Evolutionary conservation across 1,140 invertebrate genomes (phyloP), one percentile per base, ranked within the genome.

Genomic region (Branchinecta lindahli): DNA sequence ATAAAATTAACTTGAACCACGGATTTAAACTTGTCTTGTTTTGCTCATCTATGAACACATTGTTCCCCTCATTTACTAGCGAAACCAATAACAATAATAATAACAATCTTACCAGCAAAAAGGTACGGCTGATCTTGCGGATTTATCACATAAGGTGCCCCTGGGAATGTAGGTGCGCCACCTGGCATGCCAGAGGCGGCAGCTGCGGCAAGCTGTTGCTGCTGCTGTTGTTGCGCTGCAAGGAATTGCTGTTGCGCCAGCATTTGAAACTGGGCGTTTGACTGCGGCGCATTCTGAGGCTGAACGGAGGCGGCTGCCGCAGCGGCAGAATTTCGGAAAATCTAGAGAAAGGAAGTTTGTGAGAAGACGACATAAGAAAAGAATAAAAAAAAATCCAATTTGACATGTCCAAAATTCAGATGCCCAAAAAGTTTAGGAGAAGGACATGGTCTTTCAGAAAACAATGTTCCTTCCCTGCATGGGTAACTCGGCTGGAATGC

Each of bases 81-180:
- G n/a, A n/a, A n/a, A n/a, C n/a, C n/a, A n/a, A n/a, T n/a, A n/a
- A n/a, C 33, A 33, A 33, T 61, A 61, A 61, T 61, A 20, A 61
- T 15, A 61, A 12, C 12, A 20, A 61, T 12, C 52, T 61, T 61
- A 61, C 52, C 52, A 3, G 52, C 18, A 61, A 61, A 61, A 1
- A 61, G 18, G 52, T 15, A 61, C 18, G 52, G 52, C 52, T 61
- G 82, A 73, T 88, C 87, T 76, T 90, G 88, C 52, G 88, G 85
- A 79, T 94, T 94, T 74, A 95, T 88, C 70, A 95, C 88, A 76
- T 95, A 95, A 20, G 92, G 91, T 66, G 89, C 86, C 78, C 86
- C 83, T 73, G 87, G 83, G 80, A 88, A 84, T 74, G 88, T 83
- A 80, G 85, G 78, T 84, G 84, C 79, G 83, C 81, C 79, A 82